Evolutionary conservation across 2,797 vertebrate species (phyloP).

Genomic region (Xerus rutilus): DNA sequence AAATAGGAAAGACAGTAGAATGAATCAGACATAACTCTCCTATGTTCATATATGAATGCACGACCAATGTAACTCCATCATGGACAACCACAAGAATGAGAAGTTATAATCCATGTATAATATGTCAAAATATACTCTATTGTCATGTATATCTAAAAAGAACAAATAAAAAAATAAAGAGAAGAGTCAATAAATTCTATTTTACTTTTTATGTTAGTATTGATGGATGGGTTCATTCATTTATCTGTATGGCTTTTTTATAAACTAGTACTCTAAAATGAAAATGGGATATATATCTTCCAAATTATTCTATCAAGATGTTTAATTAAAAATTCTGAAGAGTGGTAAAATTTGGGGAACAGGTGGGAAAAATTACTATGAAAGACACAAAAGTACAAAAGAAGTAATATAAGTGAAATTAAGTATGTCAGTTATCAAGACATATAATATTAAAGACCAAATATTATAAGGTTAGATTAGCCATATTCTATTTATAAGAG

Average conservation of each 20-base stretch:
- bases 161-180: too few relatives aligned
- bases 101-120: too few relatives aligned
- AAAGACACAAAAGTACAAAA: not conserved
- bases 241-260: slow-evolving; percentile 16
- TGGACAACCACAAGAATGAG: too few relatives aligned
- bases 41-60: too few relatives aligned
- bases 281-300: not conserved
- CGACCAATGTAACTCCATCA: too few relatives aligned
- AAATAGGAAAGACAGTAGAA: too few relatives aligned
- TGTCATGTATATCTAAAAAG: too few relatives aligned
- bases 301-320: slow-evolving; percentile 35
- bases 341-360: not conserved
- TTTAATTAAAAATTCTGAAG: slow-evolving; percentile 34
- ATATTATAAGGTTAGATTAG: not conserved
- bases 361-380: not conserved
- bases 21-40: too few relatives aligned
- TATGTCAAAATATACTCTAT: too few relatives aligned
- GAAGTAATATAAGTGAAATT: not conserved
- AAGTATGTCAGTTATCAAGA: slow-evolving; percentile 9
- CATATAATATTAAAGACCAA: slow-evolving; percentile 8
- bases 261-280: slow-evolving; percentile 39
- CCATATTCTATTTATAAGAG: slow-evolving; percentile 5
- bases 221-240: not conserved
- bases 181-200: not conserved
- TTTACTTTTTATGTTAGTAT: slow-evolving; percentile 50